Evolutionary conservation across 2,888 invertebrate genomes (phyloP).

Genomic region (Sarcophaga variegata): DNA sequence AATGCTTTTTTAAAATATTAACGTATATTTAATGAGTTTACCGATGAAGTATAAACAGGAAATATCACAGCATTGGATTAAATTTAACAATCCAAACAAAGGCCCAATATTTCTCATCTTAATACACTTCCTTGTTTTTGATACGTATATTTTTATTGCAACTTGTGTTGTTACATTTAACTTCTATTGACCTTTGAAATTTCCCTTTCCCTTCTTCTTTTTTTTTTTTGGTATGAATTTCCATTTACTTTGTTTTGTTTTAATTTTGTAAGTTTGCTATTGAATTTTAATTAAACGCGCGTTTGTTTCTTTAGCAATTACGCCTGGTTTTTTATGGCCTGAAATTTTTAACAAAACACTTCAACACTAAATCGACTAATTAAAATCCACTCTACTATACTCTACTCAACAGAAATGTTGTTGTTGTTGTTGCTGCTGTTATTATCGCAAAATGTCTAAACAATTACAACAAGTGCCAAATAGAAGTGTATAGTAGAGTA

Average conservation of each 20-base stretch:
- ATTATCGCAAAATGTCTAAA: constrained; percentile 46
- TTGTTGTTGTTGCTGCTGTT: constrained; percentile 1
- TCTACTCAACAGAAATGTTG: constrained; percentile 8
- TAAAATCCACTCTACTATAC: constrained; percentile 56
- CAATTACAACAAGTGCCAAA: constrained; percentile 56
- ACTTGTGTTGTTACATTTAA: too few species aligned
- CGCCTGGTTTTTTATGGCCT: not conserved
- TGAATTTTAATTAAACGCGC: constrained; percentile 45
- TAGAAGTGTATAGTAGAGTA: not conserved
- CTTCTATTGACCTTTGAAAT: too few species aligned
- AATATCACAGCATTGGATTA: too few species aligned
- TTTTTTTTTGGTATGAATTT: not conserved
- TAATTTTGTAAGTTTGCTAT: not conserved
- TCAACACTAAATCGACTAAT: constrained; percentile 52
- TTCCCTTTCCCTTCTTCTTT: too few species aligned
- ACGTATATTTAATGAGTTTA: too few species aligned
- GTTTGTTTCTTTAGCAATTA: not conserved
- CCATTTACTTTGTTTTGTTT: not conserved
- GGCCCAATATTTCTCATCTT: too few species aligned
- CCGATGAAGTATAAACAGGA: too few species aligned
- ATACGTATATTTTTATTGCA: too few species aligned
- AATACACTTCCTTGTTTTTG: too few species aligned
- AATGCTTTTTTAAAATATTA: too few species aligned
- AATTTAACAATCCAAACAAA: too few species aligned
- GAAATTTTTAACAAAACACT: constrained; percentile 18